Evolutionary conservation across 2,797 vertebrate species (phyloP).

Genomic region (Sebastes dallii): DNA sequence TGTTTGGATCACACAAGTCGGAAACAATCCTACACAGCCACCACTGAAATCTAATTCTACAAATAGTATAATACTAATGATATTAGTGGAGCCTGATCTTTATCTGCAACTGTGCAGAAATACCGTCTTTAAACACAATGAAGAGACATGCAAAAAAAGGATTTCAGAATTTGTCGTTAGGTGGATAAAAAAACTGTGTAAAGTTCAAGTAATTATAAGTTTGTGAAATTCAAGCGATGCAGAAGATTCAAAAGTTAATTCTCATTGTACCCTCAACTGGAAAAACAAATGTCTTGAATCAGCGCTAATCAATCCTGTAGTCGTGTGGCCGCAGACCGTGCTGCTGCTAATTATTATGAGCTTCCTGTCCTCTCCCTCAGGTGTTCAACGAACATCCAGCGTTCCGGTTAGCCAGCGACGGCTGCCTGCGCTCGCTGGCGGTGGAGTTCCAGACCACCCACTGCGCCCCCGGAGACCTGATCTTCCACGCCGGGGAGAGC

Average conservation of each 20-base stretch:
- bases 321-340: rapidly evolving
- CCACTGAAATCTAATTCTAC: too few relatives aligned
- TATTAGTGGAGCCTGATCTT: too few relatives aligned
- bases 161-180: not conserved
- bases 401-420: constrained; percentile 94
- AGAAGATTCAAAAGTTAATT: not conserved
- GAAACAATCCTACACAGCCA: too few relatives aligned
- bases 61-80: too few relatives aligned
- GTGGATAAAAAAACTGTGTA: not conserved
- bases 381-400: constrained; percentile 97
- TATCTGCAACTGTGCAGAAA: too few relatives aligned
- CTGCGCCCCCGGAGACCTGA: constrained; percentile 95
- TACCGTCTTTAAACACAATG: too few relatives aligned
- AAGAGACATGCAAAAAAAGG: not conserved
- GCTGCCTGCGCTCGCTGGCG: constrained; percentile 93
- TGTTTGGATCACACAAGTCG: too few relatives aligned
- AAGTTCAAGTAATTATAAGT: not conserved
- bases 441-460: constrained; percentile 97
- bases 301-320: not conserved
- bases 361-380: constrained; percentile 1
- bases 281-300: not conserved
- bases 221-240: not conserved
- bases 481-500: constrained; percentile 94
- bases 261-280: not conserved
- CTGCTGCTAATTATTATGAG: not conserved